Conservation (phyloP, 2,113 vertebrate species). For the Riparia riparia region DNA sequence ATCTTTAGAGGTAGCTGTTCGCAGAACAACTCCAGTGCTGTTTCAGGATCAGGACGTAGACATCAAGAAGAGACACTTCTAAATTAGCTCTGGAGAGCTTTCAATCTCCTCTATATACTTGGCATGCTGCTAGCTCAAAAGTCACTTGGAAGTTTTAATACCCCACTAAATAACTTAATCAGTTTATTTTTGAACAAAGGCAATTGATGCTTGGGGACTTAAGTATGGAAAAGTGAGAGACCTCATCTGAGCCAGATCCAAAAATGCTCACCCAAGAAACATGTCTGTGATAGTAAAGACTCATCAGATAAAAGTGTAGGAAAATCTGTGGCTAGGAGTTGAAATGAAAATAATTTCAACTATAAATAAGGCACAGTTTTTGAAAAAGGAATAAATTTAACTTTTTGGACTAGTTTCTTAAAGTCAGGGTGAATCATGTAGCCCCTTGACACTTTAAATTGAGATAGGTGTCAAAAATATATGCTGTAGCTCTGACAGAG, state of each 20-base stretch:
- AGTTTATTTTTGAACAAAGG: neutral
- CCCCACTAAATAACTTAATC: neutral
- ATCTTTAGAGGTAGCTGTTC: neutral
- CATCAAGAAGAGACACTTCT: neutral
- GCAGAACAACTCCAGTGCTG: neutral
- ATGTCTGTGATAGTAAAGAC: accelerated
- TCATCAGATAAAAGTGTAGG: neutral
- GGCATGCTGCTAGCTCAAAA: neutral
- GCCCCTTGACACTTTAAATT: neutral
- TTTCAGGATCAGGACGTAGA: neutral
- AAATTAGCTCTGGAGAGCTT: neutral
- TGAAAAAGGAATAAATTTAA: neutral
- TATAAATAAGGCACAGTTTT: neutral
- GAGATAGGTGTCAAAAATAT: neutral
- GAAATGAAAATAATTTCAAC: neutral
- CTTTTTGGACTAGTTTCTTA: neutral
- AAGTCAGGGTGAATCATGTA: neutral
- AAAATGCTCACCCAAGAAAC: neutral
- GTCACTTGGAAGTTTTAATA: neutral
- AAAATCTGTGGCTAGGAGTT: neutral
- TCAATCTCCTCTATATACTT: neutral
- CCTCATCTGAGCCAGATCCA: neutral
- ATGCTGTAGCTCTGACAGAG: neutral
- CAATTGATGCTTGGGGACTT: neutral
- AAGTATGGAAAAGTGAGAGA: neutral